Conservation (phyloP, 2,113 vertebrate genomes). For the Budorcas taxicolor region DNA sequence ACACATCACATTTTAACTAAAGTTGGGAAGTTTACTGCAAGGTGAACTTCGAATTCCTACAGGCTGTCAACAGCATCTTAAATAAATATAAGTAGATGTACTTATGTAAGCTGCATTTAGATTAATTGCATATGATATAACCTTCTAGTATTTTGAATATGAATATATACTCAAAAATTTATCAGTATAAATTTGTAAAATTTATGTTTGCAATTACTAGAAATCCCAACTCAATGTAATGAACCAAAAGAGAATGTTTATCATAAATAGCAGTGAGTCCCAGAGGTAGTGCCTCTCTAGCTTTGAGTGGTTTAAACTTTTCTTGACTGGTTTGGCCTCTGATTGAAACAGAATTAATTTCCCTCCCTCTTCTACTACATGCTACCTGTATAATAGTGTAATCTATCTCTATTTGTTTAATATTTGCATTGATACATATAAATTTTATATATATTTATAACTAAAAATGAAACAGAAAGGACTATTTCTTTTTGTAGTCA, state of each 20-base stretch:
- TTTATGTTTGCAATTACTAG: not conserved
- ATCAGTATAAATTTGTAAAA: not conserved
- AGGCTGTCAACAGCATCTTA: not conserved
- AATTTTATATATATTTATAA: not conserved
- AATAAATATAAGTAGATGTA: not conserved
- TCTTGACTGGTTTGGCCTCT: not conserved
- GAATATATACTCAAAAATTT: not conserved
- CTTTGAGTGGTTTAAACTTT: not conserved
- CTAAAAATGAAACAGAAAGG: slow-evolving; percentile 6
- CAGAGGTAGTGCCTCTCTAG: not conserved
- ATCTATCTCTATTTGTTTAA: slow-evolving; percentile 9
- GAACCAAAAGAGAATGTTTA: not conserved
- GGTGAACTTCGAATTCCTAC: not conserved
- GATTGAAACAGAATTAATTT: not conserved
- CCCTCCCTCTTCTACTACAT: not conserved
- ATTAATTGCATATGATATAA: not conserved
- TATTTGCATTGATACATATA: not conserved
- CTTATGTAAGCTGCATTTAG: not conserved
- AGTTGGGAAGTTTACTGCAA: not conserved
- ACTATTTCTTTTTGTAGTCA: not conserved
- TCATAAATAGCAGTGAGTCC: not conserved
- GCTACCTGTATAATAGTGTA: not conserved
- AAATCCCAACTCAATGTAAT: not conserved
- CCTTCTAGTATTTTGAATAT: not conserved
- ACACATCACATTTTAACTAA: not conserved